Conservation (phyloP, 2,797 vertebrate genomes). For the Halcyon chelicuti region DNA sequence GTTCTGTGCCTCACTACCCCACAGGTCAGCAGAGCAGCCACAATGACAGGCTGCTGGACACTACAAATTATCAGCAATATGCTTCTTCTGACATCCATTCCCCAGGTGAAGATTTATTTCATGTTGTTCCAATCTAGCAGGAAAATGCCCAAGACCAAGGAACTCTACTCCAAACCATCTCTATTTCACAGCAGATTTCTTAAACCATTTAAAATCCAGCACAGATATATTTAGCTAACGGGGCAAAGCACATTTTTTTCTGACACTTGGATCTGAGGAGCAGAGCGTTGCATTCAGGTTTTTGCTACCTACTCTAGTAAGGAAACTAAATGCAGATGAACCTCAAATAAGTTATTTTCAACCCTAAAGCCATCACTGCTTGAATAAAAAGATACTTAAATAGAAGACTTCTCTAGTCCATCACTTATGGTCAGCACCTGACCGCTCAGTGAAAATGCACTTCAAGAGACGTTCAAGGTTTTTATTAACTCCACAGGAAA, state of each 20-base stretch:
- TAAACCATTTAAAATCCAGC: background rate
- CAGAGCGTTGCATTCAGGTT: background rate
- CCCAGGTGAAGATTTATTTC: constrained; percentile 28
- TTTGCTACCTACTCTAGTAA: background rate
- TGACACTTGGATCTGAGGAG: background rate
- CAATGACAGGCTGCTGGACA: background rate
- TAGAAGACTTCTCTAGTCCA: background rate
- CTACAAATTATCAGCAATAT: background rate
- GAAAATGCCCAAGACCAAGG: background rate
- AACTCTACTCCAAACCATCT: background rate
- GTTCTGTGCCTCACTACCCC: background rate
- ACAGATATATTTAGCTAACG: background rate
- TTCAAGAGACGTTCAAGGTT: background rate
- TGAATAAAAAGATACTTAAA: constrained; percentile 13
- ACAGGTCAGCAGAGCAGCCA: background rate
- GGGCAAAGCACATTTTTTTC: background rate
- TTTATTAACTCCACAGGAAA: constrained; percentile 7
- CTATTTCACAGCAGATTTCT: background rate
- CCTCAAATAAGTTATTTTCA: background rate
- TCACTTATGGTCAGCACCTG: background rate
- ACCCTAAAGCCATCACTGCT: background rate
- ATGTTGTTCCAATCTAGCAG: background rate
- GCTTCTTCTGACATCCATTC: constrained; percentile 2
- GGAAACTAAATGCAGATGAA: background rate
- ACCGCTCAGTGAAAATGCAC: background rate